phyloP scores from a whole-genome alignment of 2,797 vertebrate species.

The Vultur gryphus region DNA sequence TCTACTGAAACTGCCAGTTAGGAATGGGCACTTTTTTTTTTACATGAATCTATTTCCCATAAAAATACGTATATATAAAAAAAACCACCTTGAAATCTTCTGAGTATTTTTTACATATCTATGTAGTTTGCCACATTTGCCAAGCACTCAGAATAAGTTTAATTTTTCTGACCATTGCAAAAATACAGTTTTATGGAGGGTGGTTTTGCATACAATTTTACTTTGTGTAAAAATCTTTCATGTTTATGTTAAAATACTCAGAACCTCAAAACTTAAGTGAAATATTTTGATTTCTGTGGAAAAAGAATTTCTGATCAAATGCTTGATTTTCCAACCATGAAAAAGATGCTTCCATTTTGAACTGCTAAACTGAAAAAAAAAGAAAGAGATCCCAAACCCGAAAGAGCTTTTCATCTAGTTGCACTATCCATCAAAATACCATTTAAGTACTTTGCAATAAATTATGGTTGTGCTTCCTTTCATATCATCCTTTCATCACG shows the following conservation, averaged over 20 bases:
- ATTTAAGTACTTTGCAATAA: background rate
- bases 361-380: background rate
- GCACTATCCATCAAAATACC: constrained; percentile 24
- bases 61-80: background rate
- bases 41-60: background rate
- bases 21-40: background rate
- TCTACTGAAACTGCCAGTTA: background rate
- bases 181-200: background rate
- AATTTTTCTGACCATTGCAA: background rate
- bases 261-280: background rate
- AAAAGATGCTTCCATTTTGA: background rate
- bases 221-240: background rate
- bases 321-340: background rate
- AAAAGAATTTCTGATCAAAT: background rate
- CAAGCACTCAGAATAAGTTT: background rate
- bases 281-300: background rate
- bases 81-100: background rate
- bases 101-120: background rate
- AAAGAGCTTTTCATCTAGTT: constrained; percentile 19
- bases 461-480: constrained; percentile 24
- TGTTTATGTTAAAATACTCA: background rate
- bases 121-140: background rate
- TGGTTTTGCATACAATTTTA: background rate
- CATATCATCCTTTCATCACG: background rate
- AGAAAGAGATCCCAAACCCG: background rate